A percentile compares a stretch with the other conserved stretches of the same genome.
These are phyloP conservation scores for Acyrthosiphon pisum DNA, from an alignment of 1,140 invertebrate species.

Conservation along the genomic window DNA sequence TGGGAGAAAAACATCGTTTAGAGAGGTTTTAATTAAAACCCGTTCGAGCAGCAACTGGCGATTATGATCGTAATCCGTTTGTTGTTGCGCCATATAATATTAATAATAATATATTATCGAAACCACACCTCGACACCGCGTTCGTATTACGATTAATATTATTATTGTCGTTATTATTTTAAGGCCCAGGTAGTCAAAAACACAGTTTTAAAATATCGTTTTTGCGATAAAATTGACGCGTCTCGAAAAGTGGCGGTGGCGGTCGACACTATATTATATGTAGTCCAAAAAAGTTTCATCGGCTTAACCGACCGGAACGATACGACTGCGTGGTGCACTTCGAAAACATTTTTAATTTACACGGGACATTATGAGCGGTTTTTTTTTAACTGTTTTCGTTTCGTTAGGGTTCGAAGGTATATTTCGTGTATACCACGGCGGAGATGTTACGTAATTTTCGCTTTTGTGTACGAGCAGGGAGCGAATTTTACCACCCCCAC, in stretches of 20 bases:
- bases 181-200: conserved; percentile 16
- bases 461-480: background rate
- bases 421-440: background rate
- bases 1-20: conserved; percentile 52
- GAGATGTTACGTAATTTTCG: background rate
- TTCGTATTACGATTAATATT: conserved; percentile 30
- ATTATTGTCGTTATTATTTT: conserved; percentile 19
- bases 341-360: background rate
- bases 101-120: conserved; percentile 27
- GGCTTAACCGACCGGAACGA: conserved; percentile 46
- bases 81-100: conserved; percentile 9
- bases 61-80: conserved; percentile 57
- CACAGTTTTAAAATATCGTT: conserved; percentile 46
- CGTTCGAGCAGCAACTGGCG: conserved; percentile 51
- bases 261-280: background rate
- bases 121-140: background rate
- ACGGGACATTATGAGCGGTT: background rate
- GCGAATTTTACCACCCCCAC: background rate
- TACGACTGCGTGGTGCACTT: background rate
- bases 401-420: background rate
- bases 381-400: background rate
- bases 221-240: conserved; percentile 39
- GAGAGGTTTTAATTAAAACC: conserved; percentile 55
- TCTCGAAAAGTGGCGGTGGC: background rate
- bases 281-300: conserved; percentile 47